Evolutionary conservation across 2,888 invertebrate genomes (phyloP), one percentile per base, ranked within the genome.

Genomic region (Xylota segnis): DNA sequence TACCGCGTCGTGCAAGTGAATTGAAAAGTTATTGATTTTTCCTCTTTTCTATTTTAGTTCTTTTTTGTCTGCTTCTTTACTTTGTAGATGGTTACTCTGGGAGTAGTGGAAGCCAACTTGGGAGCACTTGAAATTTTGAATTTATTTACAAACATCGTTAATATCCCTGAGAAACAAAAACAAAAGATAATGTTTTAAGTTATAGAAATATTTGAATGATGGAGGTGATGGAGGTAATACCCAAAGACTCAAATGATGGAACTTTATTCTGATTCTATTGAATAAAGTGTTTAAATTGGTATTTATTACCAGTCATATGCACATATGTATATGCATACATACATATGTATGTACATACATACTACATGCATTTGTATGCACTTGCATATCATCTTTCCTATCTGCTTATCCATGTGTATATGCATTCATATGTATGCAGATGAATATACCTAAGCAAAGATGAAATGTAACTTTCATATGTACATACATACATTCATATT

Each of bases 101-200:
- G 71, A 79, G 65, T n/a, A 56, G 63, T 72, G 56, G 63, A 71
- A 65, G 71, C 71, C 47, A 78, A 61, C 77, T 63, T 63, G 61
- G 61, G 56, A 58, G 71, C 56, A 65, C 71, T 79, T 72, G 65
- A 79, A 37, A 47, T 37, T 71, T 79, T 65, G 29, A 79, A 79
- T 65, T 65, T 71, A 65, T 79, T 72, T 58, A 79, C 71, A 79
- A 79, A 72, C 78, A 79, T 65, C 27, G 56, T 79, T 71, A 65
- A 79, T 68, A 79, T 68, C 65, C 78, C 63, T 79, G 78, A 68
- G 78, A 79, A 79, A 72, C 52, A 65, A 79, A 79, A 79, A 79
- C 78, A 79, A 65, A 79, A 72, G 63, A 79, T 65, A 63, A 70
- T 61, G 43, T 50, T 63, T 77, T 61, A 70, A 54, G 70, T 70